Evolutionary conservation across 2,113 vertebrate genomes (phyloP).

Genomic region (Coregonus clupeaformis): DNA sequence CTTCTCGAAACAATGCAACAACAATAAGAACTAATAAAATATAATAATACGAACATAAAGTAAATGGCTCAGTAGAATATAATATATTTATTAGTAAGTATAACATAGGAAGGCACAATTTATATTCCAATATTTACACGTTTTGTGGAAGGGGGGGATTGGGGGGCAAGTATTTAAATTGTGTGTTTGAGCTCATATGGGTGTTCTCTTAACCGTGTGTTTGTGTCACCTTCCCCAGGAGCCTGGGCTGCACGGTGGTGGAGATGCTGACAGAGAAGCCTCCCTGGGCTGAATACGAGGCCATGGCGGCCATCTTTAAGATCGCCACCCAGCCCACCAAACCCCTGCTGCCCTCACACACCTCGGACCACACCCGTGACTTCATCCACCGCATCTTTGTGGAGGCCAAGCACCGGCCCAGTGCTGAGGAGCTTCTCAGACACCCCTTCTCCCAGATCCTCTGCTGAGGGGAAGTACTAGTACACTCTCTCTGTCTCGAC

Average conservation of each 20-base stretch:
- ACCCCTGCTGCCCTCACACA: constrained; percentile 87
- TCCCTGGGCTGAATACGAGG: constrained; percentile 95
- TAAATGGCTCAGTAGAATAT: no score
- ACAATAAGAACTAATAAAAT: no score
- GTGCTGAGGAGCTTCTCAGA: constrained; percentile 92
- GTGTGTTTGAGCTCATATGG: not conserved
- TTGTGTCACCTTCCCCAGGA: constrained; percentile 71
- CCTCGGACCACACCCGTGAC: constrained; percentile 88
- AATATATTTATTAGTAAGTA: no score
- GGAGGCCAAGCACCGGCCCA: constrained; percentile 91
- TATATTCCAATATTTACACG: no score
- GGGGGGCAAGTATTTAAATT: no score
- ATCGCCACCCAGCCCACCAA: constrained; percentile 96
- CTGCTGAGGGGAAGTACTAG: constrained; percentile 73
- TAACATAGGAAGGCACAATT: no score
- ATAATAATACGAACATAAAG: no score
- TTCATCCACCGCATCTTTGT: constrained; percentile 92
- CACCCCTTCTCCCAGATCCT: constrained; percentile 92
- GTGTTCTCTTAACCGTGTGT: constrained; percentile 12
- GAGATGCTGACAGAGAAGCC: constrained; percentile 98
- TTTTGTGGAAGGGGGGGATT: no score
- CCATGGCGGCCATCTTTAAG: constrained; percentile 97
- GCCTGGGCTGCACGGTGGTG: constrained; percentile 93
- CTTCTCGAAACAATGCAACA: no score
- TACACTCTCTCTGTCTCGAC: constrained; percentile 4